Evolutionary conservation across 1,140 invertebrate species (phyloP).

Genomic region (Musca vetustissima): DNA sequence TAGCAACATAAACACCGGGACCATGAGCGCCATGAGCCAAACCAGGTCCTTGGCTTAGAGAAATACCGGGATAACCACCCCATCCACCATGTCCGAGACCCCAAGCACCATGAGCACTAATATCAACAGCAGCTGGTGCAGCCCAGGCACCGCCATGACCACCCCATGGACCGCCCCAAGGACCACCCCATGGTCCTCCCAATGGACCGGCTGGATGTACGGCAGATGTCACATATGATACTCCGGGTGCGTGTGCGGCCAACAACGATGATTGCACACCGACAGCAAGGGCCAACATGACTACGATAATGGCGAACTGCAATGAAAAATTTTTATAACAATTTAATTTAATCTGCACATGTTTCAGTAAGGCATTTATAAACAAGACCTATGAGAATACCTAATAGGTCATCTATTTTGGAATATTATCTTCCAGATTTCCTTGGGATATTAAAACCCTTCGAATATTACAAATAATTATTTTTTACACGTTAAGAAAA

Average conservation of each 20-base stretch:
- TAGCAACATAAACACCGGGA: conserved; percentile 58
- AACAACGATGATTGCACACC: conserved; percentile 49
- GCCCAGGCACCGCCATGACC: conserved; percentile 32
- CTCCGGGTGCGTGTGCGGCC: conserved; percentile 40
- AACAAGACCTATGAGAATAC: too few species aligned
- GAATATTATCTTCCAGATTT: too few species aligned
- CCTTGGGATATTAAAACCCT: too few species aligned
- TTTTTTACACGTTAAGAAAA: too few species aligned
- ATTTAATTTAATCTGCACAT: too few species aligned
- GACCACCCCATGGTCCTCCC: conserved; percentile 30
- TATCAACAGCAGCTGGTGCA: conserved; percentile 17
- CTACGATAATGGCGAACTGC: conserved; percentile 54
- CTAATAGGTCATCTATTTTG: too few species aligned
- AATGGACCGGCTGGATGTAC: conserved; percentile 39
- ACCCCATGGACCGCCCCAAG: conserved; percentile 37
- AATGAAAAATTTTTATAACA: too few species aligned
- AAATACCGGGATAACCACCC: conserved; percentile 47
- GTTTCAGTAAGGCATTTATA: too few species aligned
- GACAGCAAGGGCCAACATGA: conserved; percentile 54
- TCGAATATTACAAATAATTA: too few species aligned
- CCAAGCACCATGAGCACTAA: conserved; percentile 3
- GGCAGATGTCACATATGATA: conserved; percentile 47
- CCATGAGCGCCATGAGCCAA: conserved; percentile 35
- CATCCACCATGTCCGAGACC: conserved; percentile 34
- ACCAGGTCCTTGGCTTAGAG: conserved; percentile 46